A percentile compares a stretch with the other conserved stretches of the same genome.
These are phyloP conservation scores for Gymnothorax javanicus DNA, from an alignment of 2,797 vertebrate species.

Conservation along the genomic window DNA sequence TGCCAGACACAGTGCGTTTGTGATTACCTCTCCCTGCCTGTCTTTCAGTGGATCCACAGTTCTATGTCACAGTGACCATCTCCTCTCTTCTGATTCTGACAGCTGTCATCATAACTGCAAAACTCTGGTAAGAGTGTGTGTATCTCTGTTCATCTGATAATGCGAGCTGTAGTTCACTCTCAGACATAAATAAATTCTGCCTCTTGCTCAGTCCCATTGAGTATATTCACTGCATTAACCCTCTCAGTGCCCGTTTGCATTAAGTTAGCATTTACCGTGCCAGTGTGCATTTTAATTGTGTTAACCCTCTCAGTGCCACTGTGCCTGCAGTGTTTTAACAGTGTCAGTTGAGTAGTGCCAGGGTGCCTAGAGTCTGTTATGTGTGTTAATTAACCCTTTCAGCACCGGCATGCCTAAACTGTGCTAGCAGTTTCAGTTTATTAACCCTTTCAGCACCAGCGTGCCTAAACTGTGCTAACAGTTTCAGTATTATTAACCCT, in stretches of 20 bases:
- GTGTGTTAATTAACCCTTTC: not conserved
- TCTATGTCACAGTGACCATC: slow-evolving; percentile 83
- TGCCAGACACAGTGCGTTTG: too few species aligned
- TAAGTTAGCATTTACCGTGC: too few species aligned
- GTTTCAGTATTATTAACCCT: too few species aligned
- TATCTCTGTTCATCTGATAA: slow-evolving; percentile 22
- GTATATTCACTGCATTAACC: slow-evolving; percentile 22
- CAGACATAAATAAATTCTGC: slow-evolving; percentile 13
- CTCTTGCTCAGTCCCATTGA: not conserved
- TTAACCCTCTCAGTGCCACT: slow-evolving; percentile 34
- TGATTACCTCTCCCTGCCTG: not conserved
- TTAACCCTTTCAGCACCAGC: slow-evolving; percentile 20
- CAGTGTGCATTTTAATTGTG: slow-evolving; percentile 18
- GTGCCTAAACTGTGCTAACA: too few species aligned
- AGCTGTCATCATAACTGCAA: slow-evolving; percentile 76
- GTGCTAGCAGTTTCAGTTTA: not conserved
- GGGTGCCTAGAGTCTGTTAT: not conserved
- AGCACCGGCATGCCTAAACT: not conserved
- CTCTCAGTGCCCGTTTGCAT: slow-evolving; percentile 27
- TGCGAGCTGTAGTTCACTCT: not conserved
- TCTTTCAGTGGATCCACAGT: slow-evolving; percentile 79
- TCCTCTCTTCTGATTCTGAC: slow-evolving; percentile 80
- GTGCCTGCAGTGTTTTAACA: not conserved
- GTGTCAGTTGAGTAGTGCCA: not conserved
- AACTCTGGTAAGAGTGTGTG: slow-evolving; percentile 76